phyloP scores from a whole-genome alignment of 2,888 invertebrate species.

The Drosophila peninsularis region DNA sequence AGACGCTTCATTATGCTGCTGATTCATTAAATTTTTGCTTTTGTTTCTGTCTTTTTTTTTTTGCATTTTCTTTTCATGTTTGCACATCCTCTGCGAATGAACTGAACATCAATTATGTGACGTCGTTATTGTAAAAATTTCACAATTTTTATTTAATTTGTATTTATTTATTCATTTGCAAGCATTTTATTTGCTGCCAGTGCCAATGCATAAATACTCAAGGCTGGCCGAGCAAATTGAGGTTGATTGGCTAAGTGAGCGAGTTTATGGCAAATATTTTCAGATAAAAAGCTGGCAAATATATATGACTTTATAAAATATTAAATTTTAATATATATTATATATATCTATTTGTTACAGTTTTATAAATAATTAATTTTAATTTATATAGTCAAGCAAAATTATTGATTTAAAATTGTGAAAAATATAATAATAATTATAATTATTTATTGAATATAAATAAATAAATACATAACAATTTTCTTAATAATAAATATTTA shows the following conservation, averaged over 20 bases:
- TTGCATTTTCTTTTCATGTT: not conserved
- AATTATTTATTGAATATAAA: no score
- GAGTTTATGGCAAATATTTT: not conserved
- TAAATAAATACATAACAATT: no score
- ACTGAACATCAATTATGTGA: slow-evolving; percentile 50
- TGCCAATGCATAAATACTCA: slow-evolving; percentile 32
- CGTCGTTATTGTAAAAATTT: slow-evolving; percentile 42
- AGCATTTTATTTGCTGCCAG: slow-evolving; percentile 49
- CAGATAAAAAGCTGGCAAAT: no score
- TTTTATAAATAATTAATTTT: no score
- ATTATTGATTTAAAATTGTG: no score
- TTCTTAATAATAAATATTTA: not conserved
- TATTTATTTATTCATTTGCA: slow-evolving; percentile 64
- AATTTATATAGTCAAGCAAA: no score
- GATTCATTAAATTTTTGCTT: slow-evolving; percentile 8
- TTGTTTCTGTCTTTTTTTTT: not conserved
- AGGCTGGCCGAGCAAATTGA: not conserved
- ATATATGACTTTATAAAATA: no score
- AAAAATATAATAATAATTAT: no score
- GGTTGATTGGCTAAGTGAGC: slow-evolving; percentile 4
- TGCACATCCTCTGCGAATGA: not conserved
- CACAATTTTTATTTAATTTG: slow-evolving; percentile 66
- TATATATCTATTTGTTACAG: no score
- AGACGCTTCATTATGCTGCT: slow-evolving; percentile 9
- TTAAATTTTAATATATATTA: no score